phyloP scores from a whole-genome alignment of 1,140 invertebrate genomes.

The Aleiodes sp. region DNA sequence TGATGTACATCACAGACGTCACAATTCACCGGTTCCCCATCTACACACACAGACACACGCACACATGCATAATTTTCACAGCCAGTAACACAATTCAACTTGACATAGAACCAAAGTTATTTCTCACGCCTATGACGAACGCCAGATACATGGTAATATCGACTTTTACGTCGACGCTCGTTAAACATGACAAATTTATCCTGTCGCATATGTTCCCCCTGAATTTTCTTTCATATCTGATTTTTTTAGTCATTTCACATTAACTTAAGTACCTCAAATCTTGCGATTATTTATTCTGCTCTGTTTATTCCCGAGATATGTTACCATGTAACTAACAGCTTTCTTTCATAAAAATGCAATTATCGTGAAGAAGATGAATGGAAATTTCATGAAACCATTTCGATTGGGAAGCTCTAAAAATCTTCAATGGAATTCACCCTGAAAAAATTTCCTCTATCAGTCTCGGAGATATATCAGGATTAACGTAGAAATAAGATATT shows the following conservation, averaged over 20 bases:
- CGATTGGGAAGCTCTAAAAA: background rate
- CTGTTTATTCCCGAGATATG: background rate
- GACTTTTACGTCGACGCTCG: constrained; percentile 12
- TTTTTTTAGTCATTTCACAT: background rate
- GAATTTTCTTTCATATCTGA: background rate
- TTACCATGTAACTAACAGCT: background rate
- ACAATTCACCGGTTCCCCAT: background rate
- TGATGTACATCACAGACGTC: background rate
- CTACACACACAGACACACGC: background rate
- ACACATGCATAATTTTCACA: background rate
- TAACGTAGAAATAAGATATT: no score
- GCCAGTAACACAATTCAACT: background rate
- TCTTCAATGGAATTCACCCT: no score
- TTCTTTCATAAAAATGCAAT: background rate
- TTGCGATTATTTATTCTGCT: background rate
- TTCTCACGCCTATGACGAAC: constrained; percentile 1
- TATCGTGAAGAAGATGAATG: no score
- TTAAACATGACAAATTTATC: constrained; percentile 5
- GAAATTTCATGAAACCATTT: background rate
- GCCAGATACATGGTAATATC: background rate
- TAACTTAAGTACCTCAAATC: background rate
- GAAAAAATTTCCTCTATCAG: no score
- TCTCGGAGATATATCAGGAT: no score
- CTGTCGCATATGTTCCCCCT: background rate
- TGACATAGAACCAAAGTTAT: constrained; percentile 12